Evolutionary conservation across 2,113 vertebrate species (phyloP), one percentile per base, ranked within the genome.

Genomic region (Melozone crissalis): DNA sequence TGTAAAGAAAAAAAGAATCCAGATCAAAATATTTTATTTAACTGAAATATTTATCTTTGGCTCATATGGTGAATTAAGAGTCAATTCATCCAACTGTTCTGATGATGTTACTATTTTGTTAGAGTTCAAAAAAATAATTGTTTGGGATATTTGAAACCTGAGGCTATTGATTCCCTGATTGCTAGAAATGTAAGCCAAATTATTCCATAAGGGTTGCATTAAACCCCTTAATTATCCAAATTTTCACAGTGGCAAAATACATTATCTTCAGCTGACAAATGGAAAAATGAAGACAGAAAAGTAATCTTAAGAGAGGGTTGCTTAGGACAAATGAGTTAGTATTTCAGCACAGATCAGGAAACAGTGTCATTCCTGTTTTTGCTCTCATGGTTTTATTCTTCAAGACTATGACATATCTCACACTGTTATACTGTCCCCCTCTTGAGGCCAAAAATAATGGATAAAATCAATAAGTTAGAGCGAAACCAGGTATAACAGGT

Each of bases 201-300:
- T 75, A 61, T 87, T 87, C 24, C 54, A 62, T 79, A 61, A 72
- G 58, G 18, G 43, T 51, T 91, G 13, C 19, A 87, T 93, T 84
- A 66, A 82, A 88, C n/a, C 3, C 27, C n/a, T 90, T 81, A 84
- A 93, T 91, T 61, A 91, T 73, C 55, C 47, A 95, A 55, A 94
- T 73, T 30, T 55, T 82, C 21, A 43, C 12, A 31, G 39, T 83
- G 67, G 73, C 35, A 77, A 89, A 91, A 63, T 71, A 35, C 4
- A n/a, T 81, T 86, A 80, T 80, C 59, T 24, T 85, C 24, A 63
- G 35, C 0, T 79, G 59, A 55, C 78, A 93, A 39, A 41, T 49
- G 55, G 41, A 47, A 73, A 87, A 84, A 88, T 19, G 7, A 86
- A 66, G 57, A 22, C 59, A 93, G 76, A 83, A 88, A 54, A 61